phyloP scores from a whole-genome alignment of 1,140 invertebrate genomes.

The Sycophaga agraensis region DNA sequence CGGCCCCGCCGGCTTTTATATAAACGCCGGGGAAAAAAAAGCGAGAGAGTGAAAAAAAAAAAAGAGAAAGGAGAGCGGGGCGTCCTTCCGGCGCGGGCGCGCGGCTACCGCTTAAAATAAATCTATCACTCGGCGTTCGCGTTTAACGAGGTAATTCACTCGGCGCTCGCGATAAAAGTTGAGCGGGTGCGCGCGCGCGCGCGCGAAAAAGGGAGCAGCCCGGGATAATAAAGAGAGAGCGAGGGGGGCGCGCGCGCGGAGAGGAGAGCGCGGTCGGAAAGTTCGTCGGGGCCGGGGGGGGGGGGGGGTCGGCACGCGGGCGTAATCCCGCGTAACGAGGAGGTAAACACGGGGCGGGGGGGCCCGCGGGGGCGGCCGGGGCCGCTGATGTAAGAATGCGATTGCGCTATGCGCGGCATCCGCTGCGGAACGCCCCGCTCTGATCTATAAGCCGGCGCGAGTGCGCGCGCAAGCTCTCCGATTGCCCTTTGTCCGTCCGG shows the following conservation, averaged over 20 bases:
- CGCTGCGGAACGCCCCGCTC: conserved; percentile 23
- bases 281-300: background rate
- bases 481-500: no score
- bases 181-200: background rate
- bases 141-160: background rate
- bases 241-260: background rate
- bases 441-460: conserved; percentile 13
- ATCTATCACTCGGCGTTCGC: no score
- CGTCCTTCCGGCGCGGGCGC: no score
- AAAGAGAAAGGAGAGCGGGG: no score
- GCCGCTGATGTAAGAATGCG: conserved; percentile 26
- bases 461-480: no score
- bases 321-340: no score
- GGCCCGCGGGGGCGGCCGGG: background rate
- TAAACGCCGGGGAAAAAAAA: no score
- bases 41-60: no score
- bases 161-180: background rate
- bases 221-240: background rate
- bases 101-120: no score
- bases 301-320: no score
- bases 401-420: conserved; percentile 25
- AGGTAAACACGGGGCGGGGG: background rate
- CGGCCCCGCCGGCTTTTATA: no score
- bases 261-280: background rate
- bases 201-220: no score